Evolutionary conservation across 2,797 vertebrate genomes (phyloP), one percentile per base, ranked within the genome.

Genomic region (Lutjanus argentimaculatus): DNA sequence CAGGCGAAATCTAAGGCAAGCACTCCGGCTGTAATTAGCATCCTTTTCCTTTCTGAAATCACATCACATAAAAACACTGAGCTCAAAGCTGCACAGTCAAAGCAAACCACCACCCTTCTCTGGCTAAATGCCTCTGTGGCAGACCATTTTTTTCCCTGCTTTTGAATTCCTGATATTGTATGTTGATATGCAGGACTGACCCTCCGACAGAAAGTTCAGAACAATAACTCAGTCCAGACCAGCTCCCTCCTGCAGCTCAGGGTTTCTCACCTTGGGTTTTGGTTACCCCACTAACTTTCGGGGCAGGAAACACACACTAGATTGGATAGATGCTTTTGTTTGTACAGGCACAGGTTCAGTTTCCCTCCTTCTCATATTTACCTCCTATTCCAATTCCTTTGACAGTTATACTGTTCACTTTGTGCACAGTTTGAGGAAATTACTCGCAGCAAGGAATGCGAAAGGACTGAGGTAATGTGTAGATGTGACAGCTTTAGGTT

Each of bases 41-140:
- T 92, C 88, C 85, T 83, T 88, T 92, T 91, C 90, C 91, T 92
- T 84, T 94, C 80, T 88, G 71, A 93, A 93, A 91, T 92, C 89
- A 91, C 86, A 89, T 91, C 88, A 77, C 85, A 83, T 81, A 85
- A 88, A 91, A 88, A 88, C 81, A 83, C 48, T 25, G 68, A 65
- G 83, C 80, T 89, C 66, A 72, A 70, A 75, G 72, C 59, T 79
- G 30, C 55, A 49, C 10, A 48, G 75, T 84, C 71, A 76, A 82
- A 75, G 77, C 57, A 83, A 75, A 73, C 21, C 66, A 48, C 70
- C 79, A 77, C 73, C 83, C 72, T 77, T 82, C 73, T 72, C 72
- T 71, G 58, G 61, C 79, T 55, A 75, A 78, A 73, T 36, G 73
- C 75, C 65, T 70, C 77, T 53, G 42, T 75, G 59, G 74, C 74